A percentile compares a stretch with the other conserved stretches of the same genome.
Evolutionary conservation across 1,140 invertebrate genomes (phyloP).

Genomic region (Bombus affinis): DNA sequence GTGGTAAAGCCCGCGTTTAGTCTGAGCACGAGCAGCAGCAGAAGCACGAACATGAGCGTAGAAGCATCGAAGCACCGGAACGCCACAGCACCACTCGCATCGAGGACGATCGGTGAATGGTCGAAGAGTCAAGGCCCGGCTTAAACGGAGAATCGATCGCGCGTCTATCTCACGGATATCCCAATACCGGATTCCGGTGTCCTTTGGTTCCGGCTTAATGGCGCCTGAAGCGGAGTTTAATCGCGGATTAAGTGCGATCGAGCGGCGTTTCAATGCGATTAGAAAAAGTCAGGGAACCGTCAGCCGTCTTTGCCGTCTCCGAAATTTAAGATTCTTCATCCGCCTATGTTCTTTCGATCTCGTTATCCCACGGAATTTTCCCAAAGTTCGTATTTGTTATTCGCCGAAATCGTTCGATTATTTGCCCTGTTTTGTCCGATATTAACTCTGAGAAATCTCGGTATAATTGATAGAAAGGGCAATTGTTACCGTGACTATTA

Average conservation of each 20-base stretch:
- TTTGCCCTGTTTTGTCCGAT: background rate
- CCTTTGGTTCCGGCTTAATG: conserved; percentile 80
- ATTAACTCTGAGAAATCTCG: background rate
- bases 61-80: background rate
- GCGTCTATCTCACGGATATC: conserved; percentile 72
- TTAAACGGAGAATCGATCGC: conserved; percentile 78
- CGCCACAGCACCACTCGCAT: conserved; percentile 14
- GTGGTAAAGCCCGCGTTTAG: conserved; percentile 70
- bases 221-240: conserved; percentile 78
- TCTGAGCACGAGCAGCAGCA: conserved; percentile 18
- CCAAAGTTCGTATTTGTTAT: too few relatives aligned
- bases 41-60: background rate
- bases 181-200: conserved; percentile 74
- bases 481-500: background rate
- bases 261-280: conserved; percentile 68
- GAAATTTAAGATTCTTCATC: too few relatives aligned
- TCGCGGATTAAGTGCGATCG: conserved; percentile 77
- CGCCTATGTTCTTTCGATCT: background rate
- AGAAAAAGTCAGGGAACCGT: conserved; percentile 60
- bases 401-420: too few relatives aligned
- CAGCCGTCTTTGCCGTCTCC: background rate
- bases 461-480: background rate
- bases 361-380: background rate
- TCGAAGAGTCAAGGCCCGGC: conserved; percentile 73
- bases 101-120: conserved; percentile 68